These are phyloP conservation scores for Calephelis nemesis DNA, from an alignment of 1,140 invertebrate genomes.

Conservation along the genomic window DNA sequence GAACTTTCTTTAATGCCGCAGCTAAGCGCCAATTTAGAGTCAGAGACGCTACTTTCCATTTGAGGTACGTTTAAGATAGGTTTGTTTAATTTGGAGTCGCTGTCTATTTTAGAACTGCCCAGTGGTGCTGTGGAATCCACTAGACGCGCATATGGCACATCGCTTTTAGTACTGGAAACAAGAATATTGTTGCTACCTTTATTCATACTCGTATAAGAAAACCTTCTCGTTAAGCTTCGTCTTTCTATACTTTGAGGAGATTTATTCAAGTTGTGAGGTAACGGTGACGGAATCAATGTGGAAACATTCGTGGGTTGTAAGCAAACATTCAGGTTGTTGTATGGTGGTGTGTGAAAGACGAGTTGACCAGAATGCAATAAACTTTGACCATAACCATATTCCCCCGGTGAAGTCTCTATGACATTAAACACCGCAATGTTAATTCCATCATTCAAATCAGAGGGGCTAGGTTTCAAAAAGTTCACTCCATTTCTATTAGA, in stretches of 20 bases:
- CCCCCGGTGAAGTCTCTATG: slow-evolving; percentile 77
- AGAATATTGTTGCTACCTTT: slow-evolving; percentile 70
- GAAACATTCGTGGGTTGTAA: slow-evolving; percentile 83
- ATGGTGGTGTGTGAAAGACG: slow-evolving; percentile 94
- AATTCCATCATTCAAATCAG: slow-evolving; percentile 89
- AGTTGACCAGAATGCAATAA: slow-evolving; percentile 92
- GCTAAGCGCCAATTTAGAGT: slow-evolving; percentile 86
- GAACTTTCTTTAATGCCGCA: slow-evolving; percentile 62
- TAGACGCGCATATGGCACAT: slow-evolving; percentile 89
- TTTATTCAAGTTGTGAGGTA: slow-evolving; percentile 62
- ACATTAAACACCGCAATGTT: slow-evolving; percentile 85
- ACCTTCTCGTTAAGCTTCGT: slow-evolving; percentile 80
- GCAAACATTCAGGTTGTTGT: slow-evolving; percentile 88
- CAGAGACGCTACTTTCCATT: slow-evolving; percentile 88
- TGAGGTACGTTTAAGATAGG: slow-evolving; percentile 77
- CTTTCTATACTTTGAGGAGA: slow-evolving; percentile 72
- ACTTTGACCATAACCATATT: slow-evolving; percentile 94
- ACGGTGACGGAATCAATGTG: slow-evolving; percentile 65
- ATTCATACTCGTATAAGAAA: slow-evolving; percentile 82
- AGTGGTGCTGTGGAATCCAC: slow-evolving; percentile 80
- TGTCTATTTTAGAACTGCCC: slow-evolving; percentile 84
- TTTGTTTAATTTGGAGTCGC: slow-evolving; percentile 87
- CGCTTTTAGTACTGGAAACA: slow-evolving; percentile 76
- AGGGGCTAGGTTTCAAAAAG: slow-evolving; percentile 91
- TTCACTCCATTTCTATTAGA: slow-evolving; percentile 90